A percentile compares a stretch with the other conserved stretches of the same genome.
These are phyloP conservation scores for Oryzias javanicus DNA, from an alignment of 2,113 vertebrate genomes.

Conservation along the genomic window DNA sequence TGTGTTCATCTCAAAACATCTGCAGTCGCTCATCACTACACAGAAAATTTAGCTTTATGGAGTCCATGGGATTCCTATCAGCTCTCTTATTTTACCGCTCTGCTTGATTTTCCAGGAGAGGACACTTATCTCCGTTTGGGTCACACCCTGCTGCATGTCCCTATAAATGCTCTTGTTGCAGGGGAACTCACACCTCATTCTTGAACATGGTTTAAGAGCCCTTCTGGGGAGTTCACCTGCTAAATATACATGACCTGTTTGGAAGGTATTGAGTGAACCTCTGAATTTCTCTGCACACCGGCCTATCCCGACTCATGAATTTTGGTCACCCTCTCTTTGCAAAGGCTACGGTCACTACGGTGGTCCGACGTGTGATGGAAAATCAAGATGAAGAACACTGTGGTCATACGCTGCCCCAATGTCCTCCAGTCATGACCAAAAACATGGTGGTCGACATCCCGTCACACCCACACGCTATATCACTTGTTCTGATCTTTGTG, in stretches of 20 bases:
- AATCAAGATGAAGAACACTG: slow-evolving; percentile 36
- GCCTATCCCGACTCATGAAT: slow-evolving; percentile 48
- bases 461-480: background rate
- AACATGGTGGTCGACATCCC: slow-evolving; percentile 13
- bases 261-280: slow-evolving; percentile 13
- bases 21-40: slow-evolving; percentile 34
- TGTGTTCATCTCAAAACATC: slow-evolving; percentile 36
- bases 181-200: slow-evolving; percentile 55
- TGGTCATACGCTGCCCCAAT: slow-evolving; percentile 38
- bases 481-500: slow-evolving; percentile 9
- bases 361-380: slow-evolving; percentile 52
- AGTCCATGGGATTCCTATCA: slow-evolving; percentile 54
- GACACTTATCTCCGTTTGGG: slow-evolving; percentile 40
- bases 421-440: slow-evolving; percentile 40
- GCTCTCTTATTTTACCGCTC: slow-evolving; percentile 19
- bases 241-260: slow-evolving; percentile 64
- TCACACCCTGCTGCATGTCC: slow-evolving; percentile 31
- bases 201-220: slow-evolving; percentile 45
- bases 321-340: slow-evolving; percentile 40
- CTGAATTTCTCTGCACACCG: slow-evolving; percentile 16
- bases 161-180: slow-evolving; percentile 22
- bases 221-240: slow-evolving; percentile 19
- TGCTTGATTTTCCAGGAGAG: slow-evolving; percentile 41
- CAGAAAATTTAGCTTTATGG: slow-evolving; percentile 32
- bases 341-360: slow-evolving; percentile 50